phyloP scores from a whole-genome alignment of 2,797 vertebrate genomes.

The Alexandromys oeconomus region DNA sequence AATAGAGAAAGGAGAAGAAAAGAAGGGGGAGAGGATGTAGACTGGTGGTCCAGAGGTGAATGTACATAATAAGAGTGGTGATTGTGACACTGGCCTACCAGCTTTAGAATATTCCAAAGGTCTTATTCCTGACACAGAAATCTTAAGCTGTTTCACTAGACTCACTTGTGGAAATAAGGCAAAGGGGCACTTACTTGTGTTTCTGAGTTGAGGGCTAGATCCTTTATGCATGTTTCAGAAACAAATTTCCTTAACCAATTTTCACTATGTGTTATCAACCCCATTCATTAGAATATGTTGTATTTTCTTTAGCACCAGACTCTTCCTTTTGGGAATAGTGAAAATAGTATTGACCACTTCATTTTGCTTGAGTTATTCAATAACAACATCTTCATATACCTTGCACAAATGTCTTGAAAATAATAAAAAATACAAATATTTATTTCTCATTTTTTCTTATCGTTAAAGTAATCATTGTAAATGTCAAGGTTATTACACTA shows the following conservation, averaged over 20 bases:
- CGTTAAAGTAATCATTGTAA: neutral
- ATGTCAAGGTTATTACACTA: neutral
- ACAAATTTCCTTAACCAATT: neutral
- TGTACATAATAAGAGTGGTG: neutral
- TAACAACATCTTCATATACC: slow-evolving; percentile 40
- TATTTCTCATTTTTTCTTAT: neutral
- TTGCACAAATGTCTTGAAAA: neutral
- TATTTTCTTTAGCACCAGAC: neutral
- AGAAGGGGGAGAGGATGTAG: neutral
- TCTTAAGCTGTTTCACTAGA: neutral
- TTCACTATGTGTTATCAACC: slow-evolving; percentile 16
- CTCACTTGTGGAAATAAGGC: neutral
- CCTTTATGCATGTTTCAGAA: neutral
- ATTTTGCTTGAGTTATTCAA: neutral
- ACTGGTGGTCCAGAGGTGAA: neutral
- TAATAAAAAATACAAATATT: neutral
- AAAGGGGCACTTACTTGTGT: neutral
- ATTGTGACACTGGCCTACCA: neutral
- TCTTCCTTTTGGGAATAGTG: neutral
- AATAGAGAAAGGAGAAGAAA: neutral
- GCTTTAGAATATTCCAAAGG: neutral
- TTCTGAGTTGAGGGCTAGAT: neutral
- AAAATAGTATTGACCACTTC: neutral
- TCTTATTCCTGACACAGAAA: neutral
- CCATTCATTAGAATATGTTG: neutral